A percentile compares a stretch with the other conserved stretches of the same genome.
phyloP scores from a whole-genome alignment of 2,888 invertebrate genomes.

The Pogonocherus hispidulus region DNA sequence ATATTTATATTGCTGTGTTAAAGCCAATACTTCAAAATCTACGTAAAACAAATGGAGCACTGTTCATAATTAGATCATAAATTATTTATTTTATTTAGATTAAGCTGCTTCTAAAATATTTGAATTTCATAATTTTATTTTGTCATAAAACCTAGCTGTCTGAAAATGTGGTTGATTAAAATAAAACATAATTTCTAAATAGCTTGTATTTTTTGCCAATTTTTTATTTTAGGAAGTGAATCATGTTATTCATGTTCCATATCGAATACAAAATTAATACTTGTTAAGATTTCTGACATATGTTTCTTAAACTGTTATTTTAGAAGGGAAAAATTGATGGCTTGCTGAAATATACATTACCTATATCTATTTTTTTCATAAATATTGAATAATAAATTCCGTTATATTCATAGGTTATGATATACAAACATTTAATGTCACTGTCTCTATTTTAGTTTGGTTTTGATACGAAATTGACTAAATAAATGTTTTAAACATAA shows the following conservation, averaged over 20 bases:
- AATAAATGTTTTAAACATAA: too few species aligned
- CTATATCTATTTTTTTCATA: neutral
- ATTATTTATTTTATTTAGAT: neutral
- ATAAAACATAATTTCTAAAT: constrained; percentile 12
- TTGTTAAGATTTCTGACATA: constrained; percentile 5
- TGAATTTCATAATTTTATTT: neutral
- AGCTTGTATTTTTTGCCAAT: neutral
- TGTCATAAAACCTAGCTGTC: neutral
- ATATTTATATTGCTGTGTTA: too few species aligned
- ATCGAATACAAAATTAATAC: constrained; percentile 4
- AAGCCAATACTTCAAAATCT: too few species aligned
- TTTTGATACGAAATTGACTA: too few species aligned
- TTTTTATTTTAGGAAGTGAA: constrained; percentile 9
- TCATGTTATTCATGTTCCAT: constrained; percentile 1
- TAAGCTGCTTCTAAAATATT: neutral
- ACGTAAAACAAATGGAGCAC: neutral
- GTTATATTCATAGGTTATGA: too few species aligned
- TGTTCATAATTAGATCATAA: neutral
- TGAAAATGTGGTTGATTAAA: constrained; percentile 6
- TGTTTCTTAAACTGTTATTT: neutral
- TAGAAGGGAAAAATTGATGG: neutral
- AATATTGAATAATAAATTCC: too few species aligned
- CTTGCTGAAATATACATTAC: neutral
- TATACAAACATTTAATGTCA: too few species aligned
- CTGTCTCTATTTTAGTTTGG: too few species aligned